phyloP scores from a whole-genome alignment of 2,888 invertebrate genomes.

The Bombylius major region DNA sequence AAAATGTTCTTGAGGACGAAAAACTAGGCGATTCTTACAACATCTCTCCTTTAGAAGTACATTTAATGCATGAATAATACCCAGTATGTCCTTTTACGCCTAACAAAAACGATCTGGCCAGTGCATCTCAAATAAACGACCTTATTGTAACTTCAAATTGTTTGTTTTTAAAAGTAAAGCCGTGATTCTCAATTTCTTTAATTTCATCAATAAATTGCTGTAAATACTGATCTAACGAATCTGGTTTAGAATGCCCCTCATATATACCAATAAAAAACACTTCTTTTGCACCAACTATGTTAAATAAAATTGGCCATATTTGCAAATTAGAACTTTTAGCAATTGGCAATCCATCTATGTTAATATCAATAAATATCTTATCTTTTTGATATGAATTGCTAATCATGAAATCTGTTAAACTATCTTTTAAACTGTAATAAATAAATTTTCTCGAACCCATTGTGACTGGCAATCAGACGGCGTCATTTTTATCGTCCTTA shows the following conservation, averaged over 20 bases:
- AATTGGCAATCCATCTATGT: slow-evolving; percentile 1
- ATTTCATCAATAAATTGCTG: not conserved
- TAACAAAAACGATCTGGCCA: not conserved
- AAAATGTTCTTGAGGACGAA: not conserved
- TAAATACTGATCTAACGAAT: not conserved
- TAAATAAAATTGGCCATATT: slow-evolving; percentile 1
- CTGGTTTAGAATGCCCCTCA: not conserved
- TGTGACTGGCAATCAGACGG: too few species aligned
- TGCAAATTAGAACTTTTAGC: not conserved
- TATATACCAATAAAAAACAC: not conserved
- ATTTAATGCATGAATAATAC: not conserved
- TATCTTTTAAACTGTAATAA: too few species aligned
- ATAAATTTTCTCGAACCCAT: too few species aligned
- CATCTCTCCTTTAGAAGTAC: not conserved
- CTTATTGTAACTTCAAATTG: not conserved
- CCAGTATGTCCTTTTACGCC: not conserved
- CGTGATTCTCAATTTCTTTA: not conserved
- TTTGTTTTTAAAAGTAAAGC: not conserved
- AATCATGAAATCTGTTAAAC: too few species aligned
- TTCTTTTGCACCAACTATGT: not conserved
- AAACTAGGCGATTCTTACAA: not conserved
- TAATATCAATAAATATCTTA: slow-evolving; percentile 1
- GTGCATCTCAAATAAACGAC: not conserved
- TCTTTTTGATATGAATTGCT: not conserved
- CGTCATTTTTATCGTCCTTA: too few species aligned